These are phyloP conservation scores for Xylocopa sonorina DNA, from an alignment of 1,140 invertebrate species.

Conservation along the genomic window DNA sequence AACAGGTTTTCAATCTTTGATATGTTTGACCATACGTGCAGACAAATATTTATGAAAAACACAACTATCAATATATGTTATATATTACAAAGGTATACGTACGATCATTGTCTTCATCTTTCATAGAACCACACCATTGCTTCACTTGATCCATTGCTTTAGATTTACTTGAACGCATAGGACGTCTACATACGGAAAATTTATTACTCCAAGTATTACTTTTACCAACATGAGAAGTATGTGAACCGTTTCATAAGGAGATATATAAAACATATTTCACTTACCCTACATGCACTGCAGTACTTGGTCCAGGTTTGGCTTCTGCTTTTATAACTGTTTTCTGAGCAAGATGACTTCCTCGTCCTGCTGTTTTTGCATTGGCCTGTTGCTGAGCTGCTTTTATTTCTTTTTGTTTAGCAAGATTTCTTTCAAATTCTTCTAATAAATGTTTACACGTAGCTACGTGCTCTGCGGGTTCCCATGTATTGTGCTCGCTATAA, in stretches of 20 bases:
- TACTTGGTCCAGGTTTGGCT: conserved; percentile 78
- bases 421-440: conserved; percentile 90
- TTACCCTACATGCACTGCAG: conserved; percentile 75
- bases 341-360: conserved; percentile 70
- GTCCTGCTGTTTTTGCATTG: conserved; percentile 68
- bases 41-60: background rate
- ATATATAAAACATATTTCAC: conserved; percentile 17
- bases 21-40: background rate
- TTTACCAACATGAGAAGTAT: background rate
- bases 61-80: background rate
- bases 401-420: conserved; percentile 88
- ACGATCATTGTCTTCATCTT: conserved; percentile 83
- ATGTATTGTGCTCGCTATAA: conserved; percentile 88
- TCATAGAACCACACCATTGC: conserved; percentile 88
- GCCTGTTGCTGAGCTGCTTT: conserved; percentile 83
- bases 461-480: conserved; percentile 89
- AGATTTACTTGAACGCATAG: conserved; percentile 89
- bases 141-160: conserved; percentile 93
- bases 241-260: background rate
- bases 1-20: background rate
- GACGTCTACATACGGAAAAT: conserved; percentile 81
- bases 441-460: conserved; percentile 88
- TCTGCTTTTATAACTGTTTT: conserved; percentile 75
- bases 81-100: conserved; percentile 38
- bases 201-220: conserved; percentile 3